Conservation (phyloP, 2,888 invertebrate genomes). For the Busseola fusca region DNA sequence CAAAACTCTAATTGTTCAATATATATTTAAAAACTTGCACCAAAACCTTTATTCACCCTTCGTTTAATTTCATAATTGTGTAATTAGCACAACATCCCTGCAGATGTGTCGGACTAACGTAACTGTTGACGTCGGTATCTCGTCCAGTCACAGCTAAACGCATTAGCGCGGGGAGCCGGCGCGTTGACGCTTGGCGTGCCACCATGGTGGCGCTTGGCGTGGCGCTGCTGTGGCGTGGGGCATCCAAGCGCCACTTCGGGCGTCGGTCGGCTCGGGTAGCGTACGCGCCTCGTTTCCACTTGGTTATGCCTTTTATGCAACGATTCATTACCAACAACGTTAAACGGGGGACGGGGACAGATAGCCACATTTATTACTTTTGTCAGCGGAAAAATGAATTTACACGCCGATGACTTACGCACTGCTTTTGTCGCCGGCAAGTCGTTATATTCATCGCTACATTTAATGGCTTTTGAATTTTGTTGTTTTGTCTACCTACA, state of each 20-base stretch:
- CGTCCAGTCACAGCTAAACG: conserved; percentile 78
- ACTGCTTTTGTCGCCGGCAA: conserved; percentile 49
- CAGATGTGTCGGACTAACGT: conserved; percentile 60
- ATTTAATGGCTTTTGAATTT: conserved; percentile 60
- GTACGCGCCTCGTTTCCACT: conserved; percentile 83
- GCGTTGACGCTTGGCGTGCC: conserved; percentile 26
- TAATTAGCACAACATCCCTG: conserved; percentile 61
- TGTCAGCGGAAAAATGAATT: conserved; percentile 89
- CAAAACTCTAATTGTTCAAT: conserved; percentile 12
- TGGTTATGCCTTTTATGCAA: conserved; percentile 88
- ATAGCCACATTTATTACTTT: conserved; percentile 88
- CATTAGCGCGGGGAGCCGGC: conserved; percentile 68
- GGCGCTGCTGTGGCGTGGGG: conserved; percentile 16
- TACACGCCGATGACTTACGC: conserved; percentile 75
- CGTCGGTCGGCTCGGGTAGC: conserved; percentile 47
- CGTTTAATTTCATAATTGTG: conserved; percentile 57
- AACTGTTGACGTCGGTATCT: conserved; percentile 73
- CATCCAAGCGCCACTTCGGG: conserved; percentile 25
- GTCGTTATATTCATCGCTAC: conserved; percentile 61
- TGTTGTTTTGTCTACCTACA: conserved; percentile 42
- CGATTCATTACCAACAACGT: conserved; percentile 86
- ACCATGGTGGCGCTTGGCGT: conserved; percentile 13
- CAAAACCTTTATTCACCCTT: conserved; percentile 51
- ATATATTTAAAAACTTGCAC: conserved; percentile 39
- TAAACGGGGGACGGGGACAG: conserved; percentile 82